Evolutionary conservation across 2,797 vertebrate species (phyloP).

Genomic region (Argya squamiceps): DNA sequence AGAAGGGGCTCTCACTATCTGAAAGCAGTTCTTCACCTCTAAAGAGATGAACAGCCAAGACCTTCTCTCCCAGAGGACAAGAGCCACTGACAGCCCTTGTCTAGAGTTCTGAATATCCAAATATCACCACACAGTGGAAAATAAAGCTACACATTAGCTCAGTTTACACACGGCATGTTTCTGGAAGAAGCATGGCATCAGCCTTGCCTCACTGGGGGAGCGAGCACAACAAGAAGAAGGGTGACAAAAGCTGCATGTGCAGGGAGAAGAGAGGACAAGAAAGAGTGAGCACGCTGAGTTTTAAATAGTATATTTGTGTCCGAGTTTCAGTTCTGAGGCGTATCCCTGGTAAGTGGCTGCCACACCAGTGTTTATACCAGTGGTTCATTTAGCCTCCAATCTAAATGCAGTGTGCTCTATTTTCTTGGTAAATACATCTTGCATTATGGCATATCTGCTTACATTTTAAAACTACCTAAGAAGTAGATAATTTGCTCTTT

Average conservation of each 20-base stretch:
- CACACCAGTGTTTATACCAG: not conserved
- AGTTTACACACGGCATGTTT: not conserved
- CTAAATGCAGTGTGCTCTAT: not conserved
- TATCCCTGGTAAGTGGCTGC: not conserved
- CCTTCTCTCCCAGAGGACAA: not conserved
- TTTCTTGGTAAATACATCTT: not conserved
- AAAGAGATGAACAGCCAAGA: not conserved
- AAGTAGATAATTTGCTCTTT: conserved; percentile 42
- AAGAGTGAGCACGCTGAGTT: not conserved
- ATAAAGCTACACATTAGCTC: not conserved
- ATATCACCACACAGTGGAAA: not conserved
- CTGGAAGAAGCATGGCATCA: not conserved
- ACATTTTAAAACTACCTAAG: conserved; percentile 25
- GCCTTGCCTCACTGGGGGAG: not conserved
- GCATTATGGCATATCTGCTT: conserved; percentile 2
- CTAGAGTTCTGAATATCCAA: not conserved
- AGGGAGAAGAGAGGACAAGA: not conserved
- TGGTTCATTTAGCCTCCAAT: not conserved
- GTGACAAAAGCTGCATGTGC: not conserved
- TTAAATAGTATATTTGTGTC: not conserved
- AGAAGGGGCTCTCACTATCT: not conserved
- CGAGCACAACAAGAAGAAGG: not conserved
- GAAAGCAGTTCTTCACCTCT: not conserved
- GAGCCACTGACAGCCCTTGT: not conserved
- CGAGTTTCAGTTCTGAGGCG: not conserved